Conservation (phyloP, 1,140 invertebrate species). For the Rhizoglyphus robini region DNA sequence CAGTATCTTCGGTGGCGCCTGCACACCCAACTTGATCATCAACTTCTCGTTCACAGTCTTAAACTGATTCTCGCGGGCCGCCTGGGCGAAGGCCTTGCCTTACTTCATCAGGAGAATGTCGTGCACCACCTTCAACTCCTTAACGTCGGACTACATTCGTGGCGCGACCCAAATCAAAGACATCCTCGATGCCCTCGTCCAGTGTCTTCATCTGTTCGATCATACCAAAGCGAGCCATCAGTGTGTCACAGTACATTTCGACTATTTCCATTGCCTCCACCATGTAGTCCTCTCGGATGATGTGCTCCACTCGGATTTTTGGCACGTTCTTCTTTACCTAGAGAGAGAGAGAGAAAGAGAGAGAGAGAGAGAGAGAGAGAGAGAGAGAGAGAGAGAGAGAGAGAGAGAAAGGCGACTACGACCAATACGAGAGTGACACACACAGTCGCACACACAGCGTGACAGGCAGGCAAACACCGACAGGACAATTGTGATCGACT, state of each 20-base stretch:
- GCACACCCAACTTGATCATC: slow-evolving; percentile 86
- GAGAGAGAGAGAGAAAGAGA: background rate
- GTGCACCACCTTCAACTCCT: slow-evolving; percentile 78
- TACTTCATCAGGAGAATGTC: slow-evolving; percentile 84
- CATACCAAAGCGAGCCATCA: slow-evolving; percentile 91
- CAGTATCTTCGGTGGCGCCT: slow-evolving; percentile 86
- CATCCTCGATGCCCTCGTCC: slow-evolving; percentile 86
- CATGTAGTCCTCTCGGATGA: slow-evolving; percentile 96
- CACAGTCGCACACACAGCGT: too few relatives aligned
- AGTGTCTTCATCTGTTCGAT: slow-evolving; percentile 94
- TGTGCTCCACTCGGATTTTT: slow-evolving; percentile 95
- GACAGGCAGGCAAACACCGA: too few relatives aligned
- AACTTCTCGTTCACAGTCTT: slow-evolving; percentile 84
- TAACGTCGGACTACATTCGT: slow-evolving; percentile 39
- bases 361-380: too few relatives aligned
- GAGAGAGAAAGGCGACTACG: too few relatives aligned
- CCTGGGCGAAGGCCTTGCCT: slow-evolving; percentile 79
- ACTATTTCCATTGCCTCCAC: slow-evolving; percentile 96
- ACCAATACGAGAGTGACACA: too few relatives aligned
- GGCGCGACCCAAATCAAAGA: slow-evolving; percentile 93
- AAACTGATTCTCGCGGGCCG: slow-evolving; percentile 55
- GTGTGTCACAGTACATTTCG: slow-evolving; percentile 97
- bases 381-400: too few relatives aligned
- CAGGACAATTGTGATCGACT: too few relatives aligned
- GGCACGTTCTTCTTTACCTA: slow-evolving; percentile 74